phyloP scores from a whole-genome alignment of 1,140 invertebrate species.

The Oncopodura yosiiana region DNA sequence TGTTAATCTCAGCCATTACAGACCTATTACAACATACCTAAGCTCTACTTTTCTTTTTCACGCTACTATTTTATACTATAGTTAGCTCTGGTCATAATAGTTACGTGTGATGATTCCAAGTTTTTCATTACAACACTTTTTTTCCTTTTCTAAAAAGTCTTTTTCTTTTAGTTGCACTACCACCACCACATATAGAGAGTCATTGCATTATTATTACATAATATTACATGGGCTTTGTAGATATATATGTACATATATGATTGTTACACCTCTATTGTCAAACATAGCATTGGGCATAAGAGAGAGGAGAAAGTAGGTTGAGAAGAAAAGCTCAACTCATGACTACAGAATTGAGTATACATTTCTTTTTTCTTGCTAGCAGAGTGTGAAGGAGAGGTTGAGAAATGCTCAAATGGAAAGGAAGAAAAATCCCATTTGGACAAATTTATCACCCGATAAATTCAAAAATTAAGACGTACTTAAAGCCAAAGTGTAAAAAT shows the following conservation, averaged over 20 bases:
- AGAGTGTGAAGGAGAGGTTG: not conserved
- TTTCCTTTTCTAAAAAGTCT: not conserved
- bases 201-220: too few relatives aligned
- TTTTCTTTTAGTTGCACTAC: too few relatives aligned
- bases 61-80: too few relatives aligned
- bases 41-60: too few relatives aligned
- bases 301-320: slow-evolving; percentile 3
- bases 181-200: too few relatives aligned
- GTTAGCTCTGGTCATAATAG: too few relatives aligned
- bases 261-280: slow-evolving; percentile 13
- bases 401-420: not conserved
- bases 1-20: too few relatives aligned
- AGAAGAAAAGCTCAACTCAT: not conserved
- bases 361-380: not conserved
- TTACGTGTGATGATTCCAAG: not conserved
- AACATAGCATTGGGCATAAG: slow-evolving; percentile 23
- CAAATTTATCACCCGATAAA: slow-evolving; percentile 36
- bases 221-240: too few relatives aligned
- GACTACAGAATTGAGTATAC: not conserved
- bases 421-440: slow-evolving; percentile 32
- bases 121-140: not conserved
- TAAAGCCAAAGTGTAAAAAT: slow-evolving; percentile 31
- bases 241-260: not conserved
- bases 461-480: slow-evolving; percentile 36
- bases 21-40: too few relatives aligned